Percentiles rank a stretch among this genome's conserved stretches.
Conservation (phyloP, 2,113 vertebrate genomes). For the Cephalopterus ornatus region DNA sequence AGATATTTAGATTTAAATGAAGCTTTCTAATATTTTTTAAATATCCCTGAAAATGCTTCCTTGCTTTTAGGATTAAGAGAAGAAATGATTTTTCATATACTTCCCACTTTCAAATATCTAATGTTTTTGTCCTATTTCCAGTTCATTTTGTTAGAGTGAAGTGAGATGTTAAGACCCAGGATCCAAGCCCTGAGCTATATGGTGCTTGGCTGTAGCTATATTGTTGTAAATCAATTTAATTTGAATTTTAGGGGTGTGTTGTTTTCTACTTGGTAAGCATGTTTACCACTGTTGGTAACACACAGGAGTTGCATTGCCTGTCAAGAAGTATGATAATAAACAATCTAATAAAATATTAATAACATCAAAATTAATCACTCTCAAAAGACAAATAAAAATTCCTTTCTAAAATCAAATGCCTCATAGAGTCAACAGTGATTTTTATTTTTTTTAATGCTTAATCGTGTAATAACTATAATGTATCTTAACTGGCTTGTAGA, state of each 20-base stretch:
- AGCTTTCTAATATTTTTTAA: slow-evolving; percentile 81
- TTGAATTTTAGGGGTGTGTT: slow-evolving; percentile 3
- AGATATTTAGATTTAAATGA: slow-evolving; percentile 82
- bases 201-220: slow-evolving; percentile 36
- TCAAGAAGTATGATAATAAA: slow-evolving; percentile 51
- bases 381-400: slow-evolving; percentile 51
- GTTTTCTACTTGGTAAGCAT: slow-evolving; percentile 45
- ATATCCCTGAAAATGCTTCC: slow-evolving; percentile 74
- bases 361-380: slow-evolving; percentile 30
- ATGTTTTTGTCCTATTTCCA: slow-evolving; percentile 71
- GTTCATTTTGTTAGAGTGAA: slow-evolving; percentile 39
- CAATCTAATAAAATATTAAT: neutral
- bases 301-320: slow-evolving; percentile 39
- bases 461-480: slow-evolving; percentile 60
- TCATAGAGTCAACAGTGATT: slow-evolving; percentile 62
- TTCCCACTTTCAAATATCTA: slow-evolving; percentile 68
- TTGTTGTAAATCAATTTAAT: slow-evolving; percentile 15
- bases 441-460: slow-evolving; percentile 34
- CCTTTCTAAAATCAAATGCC: slow-evolving; percentile 61
- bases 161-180: slow-evolving; percentile 28
- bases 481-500: slow-evolving; percentile 69
- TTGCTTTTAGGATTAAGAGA: slow-evolving; percentile 77
- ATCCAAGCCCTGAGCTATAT: slow-evolving; percentile 19
- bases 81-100: slow-evolving; percentile 75
- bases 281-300: slow-evolving; percentile 29